Conservation (phyloP, 2,797 vertebrate genomes). For the Spheniscus humboldti region DNA sequence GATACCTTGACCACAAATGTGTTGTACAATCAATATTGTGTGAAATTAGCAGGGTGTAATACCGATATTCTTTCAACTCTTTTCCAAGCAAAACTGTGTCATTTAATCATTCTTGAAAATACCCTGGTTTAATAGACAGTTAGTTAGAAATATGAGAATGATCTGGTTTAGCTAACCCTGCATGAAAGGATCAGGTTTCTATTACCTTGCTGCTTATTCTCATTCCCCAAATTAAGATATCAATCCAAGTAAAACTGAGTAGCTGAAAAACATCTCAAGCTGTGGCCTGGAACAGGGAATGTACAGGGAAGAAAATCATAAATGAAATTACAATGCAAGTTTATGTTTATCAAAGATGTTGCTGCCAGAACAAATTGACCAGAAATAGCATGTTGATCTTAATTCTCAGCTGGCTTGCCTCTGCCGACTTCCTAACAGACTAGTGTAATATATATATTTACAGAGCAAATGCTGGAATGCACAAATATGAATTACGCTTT, state of each 20-base stretch:
- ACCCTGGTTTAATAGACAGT: not conserved
- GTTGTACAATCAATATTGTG: not conserved
- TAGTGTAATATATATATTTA: not conserved
- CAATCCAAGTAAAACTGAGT: not conserved
- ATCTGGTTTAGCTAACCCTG: not conserved
- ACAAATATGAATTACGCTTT: not conserved
- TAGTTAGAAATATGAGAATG: not conserved
- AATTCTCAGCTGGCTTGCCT: not conserved
- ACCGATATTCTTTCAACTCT: not conserved
- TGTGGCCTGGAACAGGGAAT: not conserved
- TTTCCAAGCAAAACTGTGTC: not conserved
- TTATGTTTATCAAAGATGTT: not conserved
- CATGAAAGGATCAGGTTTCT: not conserved
- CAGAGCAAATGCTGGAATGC: not conserved
- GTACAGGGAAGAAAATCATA: not conserved
- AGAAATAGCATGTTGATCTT: not conserved
- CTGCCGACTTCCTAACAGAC: not conserved
- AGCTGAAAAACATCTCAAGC: not conserved
- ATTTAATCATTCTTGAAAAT: not conserved
- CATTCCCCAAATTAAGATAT: not conserved
- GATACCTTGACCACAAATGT: not conserved
- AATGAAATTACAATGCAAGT: not conserved
- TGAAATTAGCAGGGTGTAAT: not conserved
- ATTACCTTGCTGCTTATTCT: not conserved
- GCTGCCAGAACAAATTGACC: not conserved